Evolutionary conservation across 2,888 invertebrate species (phyloP), one percentile per base, ranked within the genome.

Genomic region (Nymphalis urticae): DNA sequence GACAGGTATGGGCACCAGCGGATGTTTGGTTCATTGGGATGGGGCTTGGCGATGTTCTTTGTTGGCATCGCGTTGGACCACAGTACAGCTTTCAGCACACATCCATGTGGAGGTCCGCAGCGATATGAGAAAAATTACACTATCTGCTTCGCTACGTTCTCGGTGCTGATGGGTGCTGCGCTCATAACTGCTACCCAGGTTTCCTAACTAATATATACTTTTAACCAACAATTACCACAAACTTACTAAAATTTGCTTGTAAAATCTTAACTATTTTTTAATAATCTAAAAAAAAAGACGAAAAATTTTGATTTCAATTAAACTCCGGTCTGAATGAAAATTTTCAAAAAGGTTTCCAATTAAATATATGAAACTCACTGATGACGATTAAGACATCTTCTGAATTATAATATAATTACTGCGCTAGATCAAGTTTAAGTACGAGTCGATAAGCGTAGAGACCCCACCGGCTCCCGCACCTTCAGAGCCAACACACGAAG

Each of bases 41-140:
- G 99, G 99, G 99, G 98, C 42, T 93, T 99, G 77, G 97, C 99
- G 59, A 99, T 99, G 99, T 99, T 99, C 90, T 96, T 99, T 85
- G 98, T 99, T 70, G 98, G 98, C 70, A 98, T 98, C 79, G 98
- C 97, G 1, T 93, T 99, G 71, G 99, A 99, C 90, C 98, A 99
- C 86, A 98, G 98, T 68, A 98, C 98, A 24, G 96, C 98, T 0
- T 99, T 99, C 88, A 97, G 98, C 32, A 95, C 97, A 78, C 98
- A 98, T 88, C 98, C 98, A 0, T 98, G 98, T 82, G 96, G 95
- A 0, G 96, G 95, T 0, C 97, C 97, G 9, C 97, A 97, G 80
- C 94, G 95, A 71, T 95, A 97, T 83, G 99, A 99, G 89, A 98
- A 98, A 87, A 99, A 99, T 91, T 99, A 99, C 90, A 98, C 98